Base-by-base conservation (phyloP, 1,140 invertebrate genomes). In the Cherax destructor region DNA sequence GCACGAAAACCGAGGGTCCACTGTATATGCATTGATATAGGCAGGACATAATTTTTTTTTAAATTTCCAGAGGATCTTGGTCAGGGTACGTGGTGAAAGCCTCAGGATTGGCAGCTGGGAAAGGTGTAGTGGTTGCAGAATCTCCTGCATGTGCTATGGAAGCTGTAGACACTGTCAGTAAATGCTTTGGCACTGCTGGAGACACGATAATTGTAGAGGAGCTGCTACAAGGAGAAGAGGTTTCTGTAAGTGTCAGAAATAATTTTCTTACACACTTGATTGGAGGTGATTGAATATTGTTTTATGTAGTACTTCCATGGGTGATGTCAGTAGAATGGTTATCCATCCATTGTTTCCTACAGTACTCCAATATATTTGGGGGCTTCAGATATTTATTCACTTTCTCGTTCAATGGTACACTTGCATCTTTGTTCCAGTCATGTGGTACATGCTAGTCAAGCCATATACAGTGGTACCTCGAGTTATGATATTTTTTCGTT, bases 71-170 rank as follows among this genome's bases (percentile, higher is more conserved):
- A n/a, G 65, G 56, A 13, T n/a, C 59, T 13, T 95, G 96, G 86
- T 97, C 97, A 1, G 93, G 91, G 95, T 98, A 87, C 56, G 99
- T 99, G 1, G 96, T 99, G 0, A 99, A 99, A 95, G 99, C 98
- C 4, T 97, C 97, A 93, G 99, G 99, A 4, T 95, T 99, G 85
- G 98, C 99, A 30, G 98, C 98, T 11, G 99, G 99, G 5, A 99
- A 99, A 95, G 99, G 99, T 16, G 99, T 99, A 6, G 96, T 99
- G 30, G 97, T 99, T 13, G 97, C 98, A 0, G 94, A 95, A 49
- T 96, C 95, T 93, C 96, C 95, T 90, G 94, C 96, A 11, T 97
- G 99, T 94, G 98, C 98, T 30, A 97, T 96, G 93, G 93, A 95
- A 79, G 97, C 98, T 9, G 97, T 98, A 0, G 97, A 97, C 92